Percentiles rank a stretch among this genome's conserved stretches.
Conservation (phyloP, 2,113 vertebrate species). For the Eulemur rufifrons region DNA sequence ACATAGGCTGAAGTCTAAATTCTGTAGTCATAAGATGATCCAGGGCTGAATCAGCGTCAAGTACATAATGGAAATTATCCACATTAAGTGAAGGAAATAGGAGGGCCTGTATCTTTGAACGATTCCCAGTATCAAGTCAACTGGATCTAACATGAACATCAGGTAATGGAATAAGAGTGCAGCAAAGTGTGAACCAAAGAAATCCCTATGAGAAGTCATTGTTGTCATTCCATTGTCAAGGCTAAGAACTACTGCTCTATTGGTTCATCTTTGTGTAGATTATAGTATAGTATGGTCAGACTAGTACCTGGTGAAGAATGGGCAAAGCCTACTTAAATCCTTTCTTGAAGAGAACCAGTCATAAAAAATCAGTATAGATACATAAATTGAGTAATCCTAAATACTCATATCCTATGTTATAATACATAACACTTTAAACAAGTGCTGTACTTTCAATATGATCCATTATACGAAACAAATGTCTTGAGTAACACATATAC, state of each 20-base stretch:
- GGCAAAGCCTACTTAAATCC: not conserved
- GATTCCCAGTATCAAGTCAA: not conserved
- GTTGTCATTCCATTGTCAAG: not conserved
- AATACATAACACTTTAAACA: not conserved
- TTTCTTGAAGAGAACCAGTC: not conserved
- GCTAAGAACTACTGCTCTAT: accelerated
- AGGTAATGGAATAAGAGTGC: not conserved
- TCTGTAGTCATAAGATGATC: not conserved
- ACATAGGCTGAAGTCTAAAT: not conserved
- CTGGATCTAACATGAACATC: not conserved
- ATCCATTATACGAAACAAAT: slow-evolving; percentile 23
- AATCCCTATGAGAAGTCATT: not conserved
- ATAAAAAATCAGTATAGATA: not conserved
- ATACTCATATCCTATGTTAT: not conserved
- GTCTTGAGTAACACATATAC: not conserved
- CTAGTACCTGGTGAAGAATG: not conserved
- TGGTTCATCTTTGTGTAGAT: not conserved
- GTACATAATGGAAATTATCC: not conserved
- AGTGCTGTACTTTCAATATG: not conserved
- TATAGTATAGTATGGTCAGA: not conserved
- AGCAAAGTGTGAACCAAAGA: not conserved
- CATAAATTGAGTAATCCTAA: not conserved
- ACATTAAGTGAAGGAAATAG: not conserved
- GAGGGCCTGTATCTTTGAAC: not conserved
- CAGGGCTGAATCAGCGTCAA: not conserved